phyloP scores from a whole-genome alignment of 2,888 invertebrate genomes.

The Bombylius major region DNA sequence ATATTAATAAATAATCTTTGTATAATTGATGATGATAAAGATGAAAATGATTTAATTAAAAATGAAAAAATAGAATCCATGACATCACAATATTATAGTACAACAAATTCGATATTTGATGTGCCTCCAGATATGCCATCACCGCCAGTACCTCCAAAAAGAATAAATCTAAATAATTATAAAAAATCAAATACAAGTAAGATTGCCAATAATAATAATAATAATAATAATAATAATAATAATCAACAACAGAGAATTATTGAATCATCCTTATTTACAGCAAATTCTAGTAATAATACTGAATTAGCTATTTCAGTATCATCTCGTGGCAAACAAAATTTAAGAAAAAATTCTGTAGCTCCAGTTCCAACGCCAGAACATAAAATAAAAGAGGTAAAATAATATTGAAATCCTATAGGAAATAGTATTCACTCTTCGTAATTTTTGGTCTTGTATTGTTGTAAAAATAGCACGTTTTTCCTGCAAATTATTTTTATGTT shows the following conservation, averaged over 20 bases:
- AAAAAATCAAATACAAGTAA: background rate
- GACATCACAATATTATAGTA: background rate
- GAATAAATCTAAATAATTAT: conserved; percentile 5
- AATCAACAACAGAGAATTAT: conserved; percentile 17
- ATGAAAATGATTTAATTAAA: background rate
- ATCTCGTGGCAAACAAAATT: too few relatives aligned
- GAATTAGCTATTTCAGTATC: too few relatives aligned
- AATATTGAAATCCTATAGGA: too few relatives aligned
- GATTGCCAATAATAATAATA: background rate
- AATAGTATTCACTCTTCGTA: too few relatives aligned
- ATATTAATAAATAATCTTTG: conserved; percentile 6
- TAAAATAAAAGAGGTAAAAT: too few relatives aligned
- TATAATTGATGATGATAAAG: conserved; percentile 8
- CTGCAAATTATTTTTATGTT: too few relatives aligned
- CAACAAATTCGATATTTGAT: conserved; percentile 20
- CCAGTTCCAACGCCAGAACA: too few relatives aligned
- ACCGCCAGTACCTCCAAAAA: conserved; percentile 32
- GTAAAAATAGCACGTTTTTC: too few relatives aligned
- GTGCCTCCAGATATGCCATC: conserved; percentile 33
- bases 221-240: conserved; percentile 16
- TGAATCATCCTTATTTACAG: too few relatives aligned
- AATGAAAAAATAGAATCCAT: background rate
- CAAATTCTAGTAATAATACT: too few relatives aligned
- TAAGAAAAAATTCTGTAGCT: too few relatives aligned
- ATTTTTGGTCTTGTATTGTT: too few relatives aligned